Conservation (phyloP, 2,113 vertebrate genomes). For the Chloebia gouldiae region DNA sequence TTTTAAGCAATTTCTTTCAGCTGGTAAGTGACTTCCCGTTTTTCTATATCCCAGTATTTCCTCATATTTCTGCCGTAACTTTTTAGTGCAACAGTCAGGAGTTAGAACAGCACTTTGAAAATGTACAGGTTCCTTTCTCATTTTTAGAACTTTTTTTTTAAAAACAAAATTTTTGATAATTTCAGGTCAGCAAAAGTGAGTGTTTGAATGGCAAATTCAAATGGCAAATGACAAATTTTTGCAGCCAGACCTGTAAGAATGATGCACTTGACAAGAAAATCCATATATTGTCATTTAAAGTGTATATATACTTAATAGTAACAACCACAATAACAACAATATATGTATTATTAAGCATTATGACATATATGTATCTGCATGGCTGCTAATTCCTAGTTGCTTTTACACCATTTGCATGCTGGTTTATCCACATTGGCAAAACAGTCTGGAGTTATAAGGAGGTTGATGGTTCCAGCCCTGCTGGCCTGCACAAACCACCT, state of each 20-base stretch:
- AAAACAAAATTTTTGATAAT: neutral
- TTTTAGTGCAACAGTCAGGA: neutral
- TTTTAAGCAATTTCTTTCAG: constrained; percentile 1
- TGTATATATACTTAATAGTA: no score
- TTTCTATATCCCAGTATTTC: neutral
- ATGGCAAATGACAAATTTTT: no score
- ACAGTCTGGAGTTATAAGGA: neutral
- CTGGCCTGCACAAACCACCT: neutral
- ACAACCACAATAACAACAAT: neutral
- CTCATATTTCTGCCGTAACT: neutral
- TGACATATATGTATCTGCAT: neutral
- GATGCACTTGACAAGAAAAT: neutral
- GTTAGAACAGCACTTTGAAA: neutral
- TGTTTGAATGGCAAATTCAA: neutral
- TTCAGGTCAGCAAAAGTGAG: neutral
- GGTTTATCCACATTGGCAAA: neutral
- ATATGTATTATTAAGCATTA: neutral
- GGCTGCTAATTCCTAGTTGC: neutral
- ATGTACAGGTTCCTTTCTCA: neutral
- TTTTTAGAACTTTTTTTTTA: neutral
- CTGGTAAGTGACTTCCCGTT: neutral
- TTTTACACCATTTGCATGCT: neutral
- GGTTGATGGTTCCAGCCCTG: neutral
- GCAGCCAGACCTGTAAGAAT: neutral
- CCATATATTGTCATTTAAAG: neutral